Evolutionary conservation across 2,113 vertebrate species (phyloP), one percentile per base, ranked within the genome.

Genomic region (Phrynosoma blainvillii): DNA sequence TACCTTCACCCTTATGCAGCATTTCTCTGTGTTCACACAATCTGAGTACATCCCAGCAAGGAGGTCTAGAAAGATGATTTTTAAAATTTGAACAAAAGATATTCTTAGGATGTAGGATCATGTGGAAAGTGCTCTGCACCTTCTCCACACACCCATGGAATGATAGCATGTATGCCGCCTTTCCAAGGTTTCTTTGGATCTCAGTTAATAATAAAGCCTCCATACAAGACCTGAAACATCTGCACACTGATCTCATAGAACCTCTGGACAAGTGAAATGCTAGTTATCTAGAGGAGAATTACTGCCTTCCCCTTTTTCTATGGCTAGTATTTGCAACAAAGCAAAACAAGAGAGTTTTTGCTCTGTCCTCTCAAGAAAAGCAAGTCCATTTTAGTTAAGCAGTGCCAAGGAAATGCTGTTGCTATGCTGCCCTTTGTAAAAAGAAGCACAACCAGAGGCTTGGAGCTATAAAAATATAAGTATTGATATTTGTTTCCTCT

Each of bases 251-350:
- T 91, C 42, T 79, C 82, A 89, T 91, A 74, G 47, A 21, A 92
- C 84, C 79, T 1, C 36, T 79, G 86, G 77, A 16, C 89, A 93
- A 94, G 93, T 92, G 89, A 76, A 92, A 93, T 88, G 91, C 89
- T 40, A 85, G 36, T 70, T 87, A 52, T 32, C 52, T 62, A 65
- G 80, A 73, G 89, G 87, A 40, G 85, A 86, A 59, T 12, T 78
- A 42, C 0, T 25, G 0, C 90, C 65, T 75, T 92, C 87, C 32
- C 42, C 32, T 16, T 1, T 47, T 0, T 3, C 68, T 30, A 66
- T 77, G 82, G 84, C 77, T 79, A 59, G 84, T 93, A 93, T 10
- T 23, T 59, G 8, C 0, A 65, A 84, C 76, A 93, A 88, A 86
- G 86, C 80, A 89, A 75, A 92, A 87, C 21, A 27, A 86, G 66